These are phyloP conservation scores for Scophthalmus maximus DNA, from an alignment of 2,113 vertebrate genomes.

Conservation along the genomic window DNA sequence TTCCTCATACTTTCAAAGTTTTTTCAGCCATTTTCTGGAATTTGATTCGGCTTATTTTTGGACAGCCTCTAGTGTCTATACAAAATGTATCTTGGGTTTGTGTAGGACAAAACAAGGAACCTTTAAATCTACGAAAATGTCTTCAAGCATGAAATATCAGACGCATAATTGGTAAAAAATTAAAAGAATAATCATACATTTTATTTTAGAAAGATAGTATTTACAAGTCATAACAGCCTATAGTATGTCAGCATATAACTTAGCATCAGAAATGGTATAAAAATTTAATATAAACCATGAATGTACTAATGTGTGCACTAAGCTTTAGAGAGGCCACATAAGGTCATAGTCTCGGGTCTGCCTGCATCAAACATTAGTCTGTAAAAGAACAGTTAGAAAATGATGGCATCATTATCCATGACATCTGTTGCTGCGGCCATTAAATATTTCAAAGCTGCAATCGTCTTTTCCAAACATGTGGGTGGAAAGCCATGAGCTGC, in stretches of 20 bases:
- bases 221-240: no score
- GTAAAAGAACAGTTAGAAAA: slow-evolving; percentile 55
- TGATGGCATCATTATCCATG: slow-evolving; percentile 56
- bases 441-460: slow-evolving; percentile 57
- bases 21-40: no score
- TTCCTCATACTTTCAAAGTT: no score
- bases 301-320: slow-evolving; percentile 7
- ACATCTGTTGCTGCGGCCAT: slow-evolving; percentile 55
- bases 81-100: no score
- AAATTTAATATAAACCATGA: background rate
- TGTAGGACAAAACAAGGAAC: background rate
- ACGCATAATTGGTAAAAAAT: background rate
- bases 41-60: no score
- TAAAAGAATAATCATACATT: background rate
- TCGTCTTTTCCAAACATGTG: slow-evolving; percentile 33
- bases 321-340: slow-evolving; percentile 33
- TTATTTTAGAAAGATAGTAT: background rate
- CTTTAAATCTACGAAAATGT: no score
- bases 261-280: background rate
- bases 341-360: slow-evolving; percentile 30
- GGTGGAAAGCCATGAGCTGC: slow-evolving; percentile 32
- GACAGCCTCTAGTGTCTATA: no score
- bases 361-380: slow-evolving; percentile 51
- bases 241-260: background rate
- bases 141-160: no score